Conservation (phyloP, 2,888 invertebrate species). For the Idaea biselata region DNA sequence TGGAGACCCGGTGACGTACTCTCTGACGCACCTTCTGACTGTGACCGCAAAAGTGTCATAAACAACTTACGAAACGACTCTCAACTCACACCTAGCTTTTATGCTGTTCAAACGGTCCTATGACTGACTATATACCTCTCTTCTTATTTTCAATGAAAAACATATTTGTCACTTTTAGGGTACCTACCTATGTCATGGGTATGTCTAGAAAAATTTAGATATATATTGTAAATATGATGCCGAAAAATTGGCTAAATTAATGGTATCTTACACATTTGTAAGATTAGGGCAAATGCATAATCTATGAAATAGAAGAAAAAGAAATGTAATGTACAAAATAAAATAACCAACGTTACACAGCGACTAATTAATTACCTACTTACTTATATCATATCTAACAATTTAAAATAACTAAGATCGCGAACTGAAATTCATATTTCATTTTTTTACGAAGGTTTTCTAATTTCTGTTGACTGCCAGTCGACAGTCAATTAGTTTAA, state of each 20-base stretch:
- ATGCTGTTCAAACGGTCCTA: conserved; percentile 38
- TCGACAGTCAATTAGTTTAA: background rate
- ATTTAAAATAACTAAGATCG: background rate
- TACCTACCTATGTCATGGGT: no score
- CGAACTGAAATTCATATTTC: background rate
- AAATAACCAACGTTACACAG: background rate
- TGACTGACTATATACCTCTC: conserved; percentile 10
- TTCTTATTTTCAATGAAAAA: background rate
- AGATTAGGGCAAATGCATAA: background rate
- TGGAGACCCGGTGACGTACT: conserved; percentile 57
- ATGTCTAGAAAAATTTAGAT: no score
- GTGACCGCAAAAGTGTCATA: conserved; percentile 62
- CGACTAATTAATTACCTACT: background rate
- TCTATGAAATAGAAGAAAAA: background rate
- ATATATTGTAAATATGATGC: no score
- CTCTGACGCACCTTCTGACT: conserved; percentile 67
- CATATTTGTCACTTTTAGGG: no score
- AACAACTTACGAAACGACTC: conserved; percentile 63
- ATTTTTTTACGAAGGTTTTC: background rate
- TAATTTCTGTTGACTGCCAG: background rate
- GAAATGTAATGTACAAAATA: background rate
- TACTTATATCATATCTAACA: background rate
- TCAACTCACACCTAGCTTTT: conserved; percentile 44
- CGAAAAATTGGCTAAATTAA: background rate
- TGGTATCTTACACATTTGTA: background rate